These are phyloP conservation scores for Chloebia gouldiae DNA, from an alignment of 2,113 vertebrate genomes.

Conservation along the genomic window DNA sequence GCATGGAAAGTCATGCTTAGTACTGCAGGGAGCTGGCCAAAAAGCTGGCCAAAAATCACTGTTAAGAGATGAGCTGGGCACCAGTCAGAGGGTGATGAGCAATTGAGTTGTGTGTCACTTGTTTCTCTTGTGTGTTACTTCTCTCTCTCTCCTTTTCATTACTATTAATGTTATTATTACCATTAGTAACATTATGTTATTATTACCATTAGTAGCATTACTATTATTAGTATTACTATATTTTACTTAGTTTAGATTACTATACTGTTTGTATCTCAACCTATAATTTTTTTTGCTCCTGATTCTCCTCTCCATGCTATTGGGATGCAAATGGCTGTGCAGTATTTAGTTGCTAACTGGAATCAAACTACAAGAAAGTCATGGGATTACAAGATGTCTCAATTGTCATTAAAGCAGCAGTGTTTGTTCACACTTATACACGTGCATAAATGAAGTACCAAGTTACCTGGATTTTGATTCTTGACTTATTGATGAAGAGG, in stretches of 20 bases:
- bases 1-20: neutral
- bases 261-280: neutral
- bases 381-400: neutral
- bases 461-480: slow-evolving; percentile 81
- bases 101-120: neutral
- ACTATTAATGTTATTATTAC: neutral
- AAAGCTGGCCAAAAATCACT: neutral
- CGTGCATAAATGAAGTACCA: neutral
- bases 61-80: neutral
- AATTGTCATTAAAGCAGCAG: neutral
- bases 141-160: neutral
- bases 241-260: neutral
- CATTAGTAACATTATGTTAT: neutral
- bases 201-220: neutral
- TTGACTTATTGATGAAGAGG: slow-evolving; percentile 58
- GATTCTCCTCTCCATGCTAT: neutral
- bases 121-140: neutral
- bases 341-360: neutral
- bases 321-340: neutral
- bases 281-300: neutral
- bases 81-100: neutral
- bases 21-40: neutral
- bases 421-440: neutral
- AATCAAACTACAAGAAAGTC: neutral
- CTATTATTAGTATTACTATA: neutral